Percentiles rank a stretch among this genome's conserved stretches.
Evolutionary conservation across 2,888 invertebrate species (phyloP).

Genomic region (Drosophila percnosoma): DNA sequence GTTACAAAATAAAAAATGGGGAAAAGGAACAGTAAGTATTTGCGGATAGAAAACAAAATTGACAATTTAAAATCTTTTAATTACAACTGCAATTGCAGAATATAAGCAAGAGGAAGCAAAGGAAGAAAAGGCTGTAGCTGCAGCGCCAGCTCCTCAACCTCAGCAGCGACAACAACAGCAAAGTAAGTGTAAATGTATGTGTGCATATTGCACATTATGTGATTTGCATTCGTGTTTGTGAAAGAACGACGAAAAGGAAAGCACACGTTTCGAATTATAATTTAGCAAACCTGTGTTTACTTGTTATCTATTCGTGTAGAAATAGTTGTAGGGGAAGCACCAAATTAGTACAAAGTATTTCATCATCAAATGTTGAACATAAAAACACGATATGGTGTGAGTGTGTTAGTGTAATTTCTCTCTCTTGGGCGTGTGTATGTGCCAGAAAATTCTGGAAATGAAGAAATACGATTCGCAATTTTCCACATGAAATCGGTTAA

Average conservation of each 20-base stretch:
- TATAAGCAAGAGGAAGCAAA: conserved; percentile 1
- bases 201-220: background rate
- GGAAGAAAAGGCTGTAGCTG: background rate
- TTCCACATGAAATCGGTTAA: background rate
- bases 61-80: background rate
- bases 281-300: background rate
- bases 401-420: background rate
- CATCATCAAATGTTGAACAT: background rate
- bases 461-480: background rate
- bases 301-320: background rate
- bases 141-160: conserved; percentile 21
- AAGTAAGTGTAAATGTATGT: background rate
- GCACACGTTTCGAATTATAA: background rate
- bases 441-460: background rate
- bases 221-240: background rate
- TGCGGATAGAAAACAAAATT: background rate
- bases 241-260: background rate
- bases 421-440: background rate
- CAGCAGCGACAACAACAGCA: conserved; percentile 38
- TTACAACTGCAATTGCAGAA: conserved; percentile 23
- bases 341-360: background rate
- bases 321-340: background rate
- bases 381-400: background rate
- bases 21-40: conserved; percentile 60
- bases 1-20: conserved; percentile 43